Conservation (phyloP, 1,140 invertebrate species). For the Ceratitis capitata region DNA sequence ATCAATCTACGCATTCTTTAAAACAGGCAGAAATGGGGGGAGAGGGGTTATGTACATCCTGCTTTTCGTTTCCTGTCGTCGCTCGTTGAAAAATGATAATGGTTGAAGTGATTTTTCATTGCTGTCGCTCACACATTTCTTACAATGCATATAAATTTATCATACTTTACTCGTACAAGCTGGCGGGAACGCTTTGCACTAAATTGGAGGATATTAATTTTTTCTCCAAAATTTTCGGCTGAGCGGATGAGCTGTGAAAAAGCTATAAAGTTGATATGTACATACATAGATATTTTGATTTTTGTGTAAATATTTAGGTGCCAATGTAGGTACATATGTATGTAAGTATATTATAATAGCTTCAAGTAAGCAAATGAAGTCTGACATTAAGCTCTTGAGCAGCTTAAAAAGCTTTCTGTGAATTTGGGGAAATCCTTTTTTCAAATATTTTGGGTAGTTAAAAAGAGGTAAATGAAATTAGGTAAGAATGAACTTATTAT, state of each 20-base stretch:
- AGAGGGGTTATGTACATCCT: not conserved
- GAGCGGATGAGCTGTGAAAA: not conserved
- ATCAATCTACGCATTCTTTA: not conserved
- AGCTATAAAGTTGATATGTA: not conserved
- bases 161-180: not conserved
- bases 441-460: too few relatives aligned
- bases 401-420: too few relatives aligned
- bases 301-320: not conserved
- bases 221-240: not conserved
- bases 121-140: not conserved
- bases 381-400: not conserved
- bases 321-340: not conserved
- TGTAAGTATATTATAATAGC: not conserved
- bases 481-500: too few relatives aligned
- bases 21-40: too few relatives aligned
- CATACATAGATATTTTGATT: not conserved
- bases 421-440: too few relatives aligned
- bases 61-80: not conserved
- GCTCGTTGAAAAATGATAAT: not conserved
- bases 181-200: not conserved
- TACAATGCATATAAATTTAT: not conserved
- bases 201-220: not conserved
- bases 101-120: slow-evolving; percentile 21
- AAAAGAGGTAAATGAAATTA: too few relatives aligned
- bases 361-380: not conserved